Conservation (phyloP, 2,797 vertebrate genomes). For the Anomalospiza imberbis region DNA sequence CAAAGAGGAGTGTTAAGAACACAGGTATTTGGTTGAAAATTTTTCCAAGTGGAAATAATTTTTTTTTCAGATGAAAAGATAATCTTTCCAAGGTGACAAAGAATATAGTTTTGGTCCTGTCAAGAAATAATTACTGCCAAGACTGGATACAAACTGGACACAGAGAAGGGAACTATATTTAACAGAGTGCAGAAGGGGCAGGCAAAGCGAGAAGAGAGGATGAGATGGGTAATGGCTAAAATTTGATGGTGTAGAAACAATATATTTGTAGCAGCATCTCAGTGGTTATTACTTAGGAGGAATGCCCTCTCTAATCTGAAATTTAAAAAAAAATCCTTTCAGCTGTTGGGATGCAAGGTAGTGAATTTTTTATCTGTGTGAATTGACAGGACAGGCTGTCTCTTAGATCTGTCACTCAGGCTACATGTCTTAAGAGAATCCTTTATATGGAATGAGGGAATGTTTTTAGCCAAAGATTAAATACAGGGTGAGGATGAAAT, state of each 20-base stretch:
- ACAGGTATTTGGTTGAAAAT: neutral
- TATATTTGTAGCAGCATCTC: neutral
- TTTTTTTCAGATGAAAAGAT: neutral
- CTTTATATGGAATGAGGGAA: neutral
- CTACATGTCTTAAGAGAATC: conserved; percentile 1
- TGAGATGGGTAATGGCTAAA: neutral
- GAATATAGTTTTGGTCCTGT: neutral
- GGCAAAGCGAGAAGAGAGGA: neutral
- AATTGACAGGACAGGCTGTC: neutral
- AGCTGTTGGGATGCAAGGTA: neutral
- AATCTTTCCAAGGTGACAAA: neutral
- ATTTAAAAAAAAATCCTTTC: neutral
- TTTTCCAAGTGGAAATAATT: neutral
- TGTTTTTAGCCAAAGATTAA: neutral
- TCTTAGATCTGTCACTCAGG: conserved; percentile 6
- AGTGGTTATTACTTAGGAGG: neutral
- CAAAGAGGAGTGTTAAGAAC: neutral
- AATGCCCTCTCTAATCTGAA: neutral
- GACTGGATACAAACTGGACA: neutral
- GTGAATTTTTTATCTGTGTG: neutral
- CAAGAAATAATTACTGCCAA: neutral
- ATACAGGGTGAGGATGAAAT: neutral
- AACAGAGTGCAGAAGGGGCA: neutral
- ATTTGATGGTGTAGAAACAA: neutral
- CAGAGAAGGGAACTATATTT: neutral